Evolutionary conservation across 2,113 vertebrate genomes (phyloP), one percentile per base, ranked within the genome.

Genomic region (Hydrolagus affinis): DNA sequence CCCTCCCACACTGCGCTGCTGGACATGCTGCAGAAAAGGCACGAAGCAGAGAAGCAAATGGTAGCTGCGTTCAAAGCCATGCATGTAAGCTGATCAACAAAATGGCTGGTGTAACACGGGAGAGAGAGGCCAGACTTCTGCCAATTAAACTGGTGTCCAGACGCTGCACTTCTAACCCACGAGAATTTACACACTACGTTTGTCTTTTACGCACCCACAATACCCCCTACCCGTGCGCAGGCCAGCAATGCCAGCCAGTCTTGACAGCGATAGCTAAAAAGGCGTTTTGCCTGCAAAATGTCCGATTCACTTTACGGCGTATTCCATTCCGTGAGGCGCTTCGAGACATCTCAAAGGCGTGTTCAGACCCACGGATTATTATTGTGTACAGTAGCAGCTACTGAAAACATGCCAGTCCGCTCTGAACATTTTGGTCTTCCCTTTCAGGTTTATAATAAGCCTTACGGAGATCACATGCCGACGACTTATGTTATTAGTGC

Each of bases 1-100:
- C 71, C 92, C 0, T 90, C 92, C 71, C 90, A 92, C 11, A 90
- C 93, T 44, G 86, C 90, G 28, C 87, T 89, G 17, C 88, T 97
- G 89, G 94, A 96, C 70, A 88, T 91, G 2, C 76, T 98, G 68
- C 91, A 91, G 85, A 90, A 75, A 86, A 92, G 96, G 4, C 96
- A 99, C 0, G 88, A 97, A 88, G 91, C 92, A 88, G 96, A 98
- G 87, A 99, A 95, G 85, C 90, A 93, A 87, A 89, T 90, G 0
- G 93, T 96, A 87, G 95, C 94, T 6, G 90, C 89, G 32, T 93
- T 97, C 78, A 92, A 89, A 89, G 89, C 90, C 85, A 89, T 93
- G 60, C 91, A 91, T 4, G 90, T 94, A 4, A 60, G 90, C 25
- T 83, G 60, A 83, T 30, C 15, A 28, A 11, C n/a, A 23, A 17